phyloP scores from a whole-genome alignment of 2,888 invertebrate species.

The Hermodice carunculata region DNA sequence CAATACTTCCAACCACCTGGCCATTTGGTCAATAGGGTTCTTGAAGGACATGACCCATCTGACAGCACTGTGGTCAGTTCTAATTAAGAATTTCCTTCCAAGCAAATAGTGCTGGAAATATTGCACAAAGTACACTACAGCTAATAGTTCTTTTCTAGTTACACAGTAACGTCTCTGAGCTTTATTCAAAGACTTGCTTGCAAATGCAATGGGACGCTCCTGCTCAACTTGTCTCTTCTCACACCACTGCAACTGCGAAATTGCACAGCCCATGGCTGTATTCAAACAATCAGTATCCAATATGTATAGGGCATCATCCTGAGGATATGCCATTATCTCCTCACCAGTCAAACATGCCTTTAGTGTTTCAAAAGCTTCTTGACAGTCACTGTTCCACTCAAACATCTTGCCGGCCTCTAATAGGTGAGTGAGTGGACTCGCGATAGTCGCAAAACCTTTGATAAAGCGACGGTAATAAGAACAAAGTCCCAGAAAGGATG shows the following conservation, averaged over 20 bases:
- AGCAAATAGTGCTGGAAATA: conserved; percentile 43
- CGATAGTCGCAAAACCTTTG: conserved; percentile 25
- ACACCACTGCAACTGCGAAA: conserved; percentile 28
- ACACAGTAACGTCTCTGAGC: conserved; percentile 30
- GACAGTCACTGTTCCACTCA: neutral
- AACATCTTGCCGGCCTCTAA: conserved; percentile 72
- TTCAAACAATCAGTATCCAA: conserved; percentile 30
- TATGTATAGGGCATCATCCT: conserved; percentile 9
- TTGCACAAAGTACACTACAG: conserved; percentile 34
- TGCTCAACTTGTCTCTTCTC: conserved; percentile 7
- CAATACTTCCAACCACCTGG: conserved; percentile 13
- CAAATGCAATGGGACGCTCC: conserved; percentile 25
- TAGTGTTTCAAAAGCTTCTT: conserved; percentile 20
- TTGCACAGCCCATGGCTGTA: conserved; percentile 25
- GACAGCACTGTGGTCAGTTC: conserved; percentile 45
- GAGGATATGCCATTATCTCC: conserved; percentile 22
- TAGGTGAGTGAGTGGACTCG: conserved; percentile 31
- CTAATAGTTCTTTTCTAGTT: conserved; percentile 30
- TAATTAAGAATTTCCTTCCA: conserved; percentile 34
- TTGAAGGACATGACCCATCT: conserved; percentile 35
- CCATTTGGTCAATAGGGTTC: conserved; percentile 25
- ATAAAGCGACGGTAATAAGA: conserved; percentile 44
- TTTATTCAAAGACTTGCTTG: conserved; percentile 18
- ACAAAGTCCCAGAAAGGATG: conserved; percentile 37
- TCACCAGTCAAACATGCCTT: conserved; percentile 14